These are phyloP conservation scores for Choristoneura rosaceana DNA, from an alignment of 2,888 invertebrate genomes.

Conservation along the genomic window DNA sequence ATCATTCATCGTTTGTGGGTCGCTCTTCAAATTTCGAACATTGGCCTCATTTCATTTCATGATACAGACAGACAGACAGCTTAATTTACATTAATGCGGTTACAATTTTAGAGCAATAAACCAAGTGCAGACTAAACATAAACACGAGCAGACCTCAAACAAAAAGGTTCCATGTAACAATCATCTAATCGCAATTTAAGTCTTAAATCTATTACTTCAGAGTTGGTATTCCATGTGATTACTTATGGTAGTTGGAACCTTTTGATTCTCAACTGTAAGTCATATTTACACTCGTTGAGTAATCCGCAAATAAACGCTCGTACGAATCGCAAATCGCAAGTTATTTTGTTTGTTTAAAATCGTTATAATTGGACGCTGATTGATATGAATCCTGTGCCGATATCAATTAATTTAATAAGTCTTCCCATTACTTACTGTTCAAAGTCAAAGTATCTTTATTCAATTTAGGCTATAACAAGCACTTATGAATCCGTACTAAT, in stretches of 20 bases:
- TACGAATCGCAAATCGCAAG: not conserved
- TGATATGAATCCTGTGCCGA: not conserved
- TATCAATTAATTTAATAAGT: too few species aligned
- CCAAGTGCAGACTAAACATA: conserved; percentile 8
- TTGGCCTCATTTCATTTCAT: not conserved
- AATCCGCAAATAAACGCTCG: not conserved
- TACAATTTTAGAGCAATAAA: conserved; percentile 5
- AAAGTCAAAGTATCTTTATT: too few species aligned
- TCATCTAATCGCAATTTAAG: not conserved
- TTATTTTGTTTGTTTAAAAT: not conserved
- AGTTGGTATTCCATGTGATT: not conserved
- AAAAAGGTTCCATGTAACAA: not conserved
- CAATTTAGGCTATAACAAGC: too few species aligned
- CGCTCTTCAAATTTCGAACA: not conserved
- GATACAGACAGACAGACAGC: not conserved
- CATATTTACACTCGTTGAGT: not conserved
- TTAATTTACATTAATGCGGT: conserved; percentile 6
- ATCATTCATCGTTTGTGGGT: too few species aligned
- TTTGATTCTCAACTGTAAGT: not conserved
- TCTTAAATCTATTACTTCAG: not conserved
- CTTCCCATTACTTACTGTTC: too few species aligned
- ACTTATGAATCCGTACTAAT: too few species aligned
- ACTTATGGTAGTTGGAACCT: not conserved
- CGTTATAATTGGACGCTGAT: not conserved
- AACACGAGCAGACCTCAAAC: not conserved